Evolutionary conservation across 2,888 invertebrate species (phyloP).

Genomic region (Lacanobia wlatinum): DNA sequence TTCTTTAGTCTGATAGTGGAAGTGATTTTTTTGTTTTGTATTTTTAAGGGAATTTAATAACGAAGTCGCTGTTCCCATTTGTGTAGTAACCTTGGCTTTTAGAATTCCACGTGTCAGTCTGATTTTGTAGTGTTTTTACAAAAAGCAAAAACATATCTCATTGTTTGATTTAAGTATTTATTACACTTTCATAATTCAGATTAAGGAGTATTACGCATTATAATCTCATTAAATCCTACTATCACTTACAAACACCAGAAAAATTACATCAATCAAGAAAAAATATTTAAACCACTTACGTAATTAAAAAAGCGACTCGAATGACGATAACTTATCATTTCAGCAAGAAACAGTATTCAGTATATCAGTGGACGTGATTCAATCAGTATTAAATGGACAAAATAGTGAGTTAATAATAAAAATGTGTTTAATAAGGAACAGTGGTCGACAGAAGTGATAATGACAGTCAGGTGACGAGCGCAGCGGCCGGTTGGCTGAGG

Average conservation of each 20-base stretch:
- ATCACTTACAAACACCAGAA: constrained; percentile 59
- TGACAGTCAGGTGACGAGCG: constrained; percentile 85
- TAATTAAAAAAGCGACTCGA: constrained; percentile 74
- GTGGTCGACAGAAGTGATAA: constrained; percentile 78
- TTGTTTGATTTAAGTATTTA: constrained; percentile 31
- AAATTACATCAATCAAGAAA: constrained; percentile 73
- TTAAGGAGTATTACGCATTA: constrained; percentile 26
- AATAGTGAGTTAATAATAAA: constrained; percentile 71
- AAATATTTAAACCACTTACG: constrained; percentile 70
- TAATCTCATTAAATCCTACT: constrained; percentile 48
- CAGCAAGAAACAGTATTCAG: constrained; percentile 63
- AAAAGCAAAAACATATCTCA: constrained; percentile 10
- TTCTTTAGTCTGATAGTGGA: neutral
- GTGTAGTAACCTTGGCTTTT: neutral
- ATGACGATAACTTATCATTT: constrained; percentile 67
- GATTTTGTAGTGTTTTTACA: neutral
- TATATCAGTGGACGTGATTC: constrained; percentile 71
- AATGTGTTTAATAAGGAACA: constrained; percentile 75
- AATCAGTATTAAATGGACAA: constrained; percentile 77
- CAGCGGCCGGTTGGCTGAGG: constrained; percentile 81
- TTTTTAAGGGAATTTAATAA: neutral
- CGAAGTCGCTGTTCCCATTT: neutral
- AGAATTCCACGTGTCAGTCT: neutral
- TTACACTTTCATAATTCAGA: constrained; percentile 32
- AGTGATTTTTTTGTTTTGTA: too few relatives aligned